A percentile compares a stretch with the other conserved stretches of the same genome.
Evolutionary conservation across 2,888 invertebrate species (phyloP).

Genomic region (Nasonia oneida): DNA sequence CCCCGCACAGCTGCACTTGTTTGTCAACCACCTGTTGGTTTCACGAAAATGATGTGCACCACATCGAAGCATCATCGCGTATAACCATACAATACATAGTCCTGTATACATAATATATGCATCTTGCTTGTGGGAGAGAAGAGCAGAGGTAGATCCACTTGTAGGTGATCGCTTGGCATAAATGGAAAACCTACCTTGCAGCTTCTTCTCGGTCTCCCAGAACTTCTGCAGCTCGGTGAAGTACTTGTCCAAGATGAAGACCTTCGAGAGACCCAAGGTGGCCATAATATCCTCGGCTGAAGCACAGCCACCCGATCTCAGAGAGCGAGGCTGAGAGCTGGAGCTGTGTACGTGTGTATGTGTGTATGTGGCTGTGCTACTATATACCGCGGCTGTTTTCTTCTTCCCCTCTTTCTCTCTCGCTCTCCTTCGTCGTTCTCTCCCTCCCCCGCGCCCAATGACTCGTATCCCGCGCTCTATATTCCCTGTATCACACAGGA

Average conservation of each 20-base stretch:
- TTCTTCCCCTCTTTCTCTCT: constrained; percentile 52
- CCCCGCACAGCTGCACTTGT: background rate
- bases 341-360: background rate
- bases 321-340: constrained; percentile 58
- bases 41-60: background rate
- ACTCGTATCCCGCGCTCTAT: constrained; percentile 16
- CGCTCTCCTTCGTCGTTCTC: constrained; percentile 14
- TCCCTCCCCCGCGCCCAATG: background rate
- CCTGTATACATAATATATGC: too few species aligned
- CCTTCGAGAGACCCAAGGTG: constrained; percentile 97
- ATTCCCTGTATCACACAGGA: background rate
- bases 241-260: constrained; percentile 98
- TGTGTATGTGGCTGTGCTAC: background rate
- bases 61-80: background rate
- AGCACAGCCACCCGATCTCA: background rate
- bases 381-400: constrained; percentile 6
- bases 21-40: background rate
- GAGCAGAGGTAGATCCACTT: background rate
- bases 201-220: constrained; percentile 97
- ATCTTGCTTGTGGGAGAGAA: background rate
- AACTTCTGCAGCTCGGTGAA: constrained; percentile 98
- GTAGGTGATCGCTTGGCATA: background rate
- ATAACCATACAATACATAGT: background rate
- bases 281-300: constrained; percentile 84
- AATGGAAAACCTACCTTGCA: constrained; percentile 87